Evolutionary conservation across 2,888 invertebrate genomes (phyloP).

Genomic region (Aelia acuminata): DNA sequence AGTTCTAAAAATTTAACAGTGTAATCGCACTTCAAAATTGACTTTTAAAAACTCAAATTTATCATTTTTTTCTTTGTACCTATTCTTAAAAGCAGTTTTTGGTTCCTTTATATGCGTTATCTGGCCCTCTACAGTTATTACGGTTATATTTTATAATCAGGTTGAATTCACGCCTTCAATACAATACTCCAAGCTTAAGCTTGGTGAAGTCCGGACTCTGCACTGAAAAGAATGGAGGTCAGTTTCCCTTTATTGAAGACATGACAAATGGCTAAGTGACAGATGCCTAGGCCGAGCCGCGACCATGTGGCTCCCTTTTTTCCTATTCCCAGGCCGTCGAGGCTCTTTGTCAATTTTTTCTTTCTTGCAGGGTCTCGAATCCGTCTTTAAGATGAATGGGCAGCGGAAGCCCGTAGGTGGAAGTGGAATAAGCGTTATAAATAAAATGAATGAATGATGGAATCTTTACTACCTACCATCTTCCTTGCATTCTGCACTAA

Average conservation of each 20-base stretch:
- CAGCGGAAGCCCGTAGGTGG: background rate
- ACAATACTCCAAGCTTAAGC: no score
- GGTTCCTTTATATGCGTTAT: no score
- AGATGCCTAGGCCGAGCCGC: background rate
- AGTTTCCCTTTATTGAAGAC: background rate
- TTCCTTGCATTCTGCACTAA: background rate
- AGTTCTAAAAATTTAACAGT: no score
- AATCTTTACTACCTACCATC: background rate
- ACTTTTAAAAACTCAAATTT: no score
- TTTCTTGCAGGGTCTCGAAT: background rate
- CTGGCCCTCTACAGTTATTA: no score
- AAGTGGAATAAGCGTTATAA: background rate
- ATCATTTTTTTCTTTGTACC: no score
- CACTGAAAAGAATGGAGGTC: background rate
- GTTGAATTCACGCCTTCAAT: no score
- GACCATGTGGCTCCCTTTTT: constrained; percentile 8
- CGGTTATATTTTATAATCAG: no score
- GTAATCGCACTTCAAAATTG: no score
- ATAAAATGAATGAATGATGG: background rate
- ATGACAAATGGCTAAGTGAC: background rate
- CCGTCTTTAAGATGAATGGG: background rate
- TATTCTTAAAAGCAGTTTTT: no score
- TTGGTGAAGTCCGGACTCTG: background rate
- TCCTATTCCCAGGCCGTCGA: background rate
- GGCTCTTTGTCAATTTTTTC: constrained; percentile 7